Evolutionary conservation across 2,797 vertebrate genomes (phyloP).

Genomic region (Eidolon dupreanum): DNA sequence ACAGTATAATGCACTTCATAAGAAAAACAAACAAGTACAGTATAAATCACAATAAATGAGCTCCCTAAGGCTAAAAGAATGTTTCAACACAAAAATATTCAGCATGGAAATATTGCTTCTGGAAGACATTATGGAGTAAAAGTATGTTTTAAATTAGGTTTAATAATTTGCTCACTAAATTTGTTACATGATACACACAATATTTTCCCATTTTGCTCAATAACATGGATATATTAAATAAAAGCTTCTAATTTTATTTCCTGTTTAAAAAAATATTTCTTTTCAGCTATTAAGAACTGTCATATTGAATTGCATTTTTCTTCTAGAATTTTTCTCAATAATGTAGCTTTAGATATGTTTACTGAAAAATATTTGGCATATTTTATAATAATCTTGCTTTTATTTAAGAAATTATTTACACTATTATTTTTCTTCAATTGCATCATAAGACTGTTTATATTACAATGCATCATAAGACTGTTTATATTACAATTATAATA

Average conservation of each 20-base stretch:
- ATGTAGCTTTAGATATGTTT: slow-evolving; percentile 25
- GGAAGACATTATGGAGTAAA: slow-evolving; percentile 31
- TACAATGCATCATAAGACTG: neutral
- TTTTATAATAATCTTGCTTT: slow-evolving; percentile 44
- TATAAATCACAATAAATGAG: slow-evolving; percentile 62
- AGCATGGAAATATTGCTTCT: slow-evolving; percentile 47
- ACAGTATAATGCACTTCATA: slow-evolving; percentile 20
- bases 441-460: slow-evolving; percentile 2
- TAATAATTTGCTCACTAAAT: slow-evolving; percentile 53
- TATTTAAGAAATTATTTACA: slow-evolving; percentile 52
- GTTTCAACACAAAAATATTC: slow-evolving; percentile 59
- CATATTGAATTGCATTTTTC: slow-evolving; percentile 4
- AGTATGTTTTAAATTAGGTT: slow-evolving; percentile 57
- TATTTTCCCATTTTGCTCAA: slow-evolving; percentile 53
- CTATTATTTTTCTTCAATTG: slow-evolving; percentile 21
- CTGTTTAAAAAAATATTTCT: slow-evolving; percentile 58
- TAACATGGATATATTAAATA: slow-evolving; percentile 60
- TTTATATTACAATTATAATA: slow-evolving; percentile 31
- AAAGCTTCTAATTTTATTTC: slow-evolving; percentile 58
- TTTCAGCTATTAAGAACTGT: slow-evolving; percentile 33
- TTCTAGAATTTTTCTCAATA: slow-evolving; percentile 54
- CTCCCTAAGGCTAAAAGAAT: slow-evolving; percentile 48
- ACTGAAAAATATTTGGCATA: slow-evolving; percentile 35
- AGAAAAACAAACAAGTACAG: neutral
- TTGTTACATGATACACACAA: neutral